Percentiles rank a stretch among this genome's conserved stretches.
Conservation (phyloP, 2,888 invertebrate species). For the Ophonus ardosiacus region DNA sequence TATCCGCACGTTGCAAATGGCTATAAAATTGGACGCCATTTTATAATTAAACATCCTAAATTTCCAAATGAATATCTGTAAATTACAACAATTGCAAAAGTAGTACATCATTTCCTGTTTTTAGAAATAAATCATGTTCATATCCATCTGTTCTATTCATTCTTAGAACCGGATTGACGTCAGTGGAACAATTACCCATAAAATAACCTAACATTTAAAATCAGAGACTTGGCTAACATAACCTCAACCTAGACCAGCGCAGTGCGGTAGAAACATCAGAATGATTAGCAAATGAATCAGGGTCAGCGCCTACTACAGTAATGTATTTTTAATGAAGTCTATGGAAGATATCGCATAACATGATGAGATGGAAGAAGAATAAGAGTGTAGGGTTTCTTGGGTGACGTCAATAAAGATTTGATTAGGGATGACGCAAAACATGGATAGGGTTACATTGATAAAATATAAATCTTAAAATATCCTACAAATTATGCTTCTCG, state of each 20-base stretch:
- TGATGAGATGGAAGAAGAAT: conserved; percentile 1
- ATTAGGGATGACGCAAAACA: not conserved
- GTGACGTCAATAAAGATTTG: conserved; percentile 4
- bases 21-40: not conserved
- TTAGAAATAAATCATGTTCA: not conserved
- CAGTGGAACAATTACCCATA: not conserved
- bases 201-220: not conserved
- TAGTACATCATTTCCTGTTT: not conserved
- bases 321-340: conserved; percentile 23
- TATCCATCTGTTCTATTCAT: not conserved
- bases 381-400: not conserved
- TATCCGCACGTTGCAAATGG: too few relatives aligned
- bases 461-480: too few relatives aligned
- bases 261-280: not conserved
- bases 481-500: not conserved
- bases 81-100: not conserved
- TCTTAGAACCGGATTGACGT: not conserved
- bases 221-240: not conserved
- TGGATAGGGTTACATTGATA: not conserved
- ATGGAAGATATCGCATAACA: not conserved
- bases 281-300: not conserved
- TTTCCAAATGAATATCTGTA: not conserved
- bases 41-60: not conserved
- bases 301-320: not conserved
- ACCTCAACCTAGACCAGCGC: not conserved